Evolutionary conservation across 2,797 vertebrate species (phyloP), one percentile per base, ranked within the genome.

Genomic region (Eleutherodactylus coqui): DNA sequence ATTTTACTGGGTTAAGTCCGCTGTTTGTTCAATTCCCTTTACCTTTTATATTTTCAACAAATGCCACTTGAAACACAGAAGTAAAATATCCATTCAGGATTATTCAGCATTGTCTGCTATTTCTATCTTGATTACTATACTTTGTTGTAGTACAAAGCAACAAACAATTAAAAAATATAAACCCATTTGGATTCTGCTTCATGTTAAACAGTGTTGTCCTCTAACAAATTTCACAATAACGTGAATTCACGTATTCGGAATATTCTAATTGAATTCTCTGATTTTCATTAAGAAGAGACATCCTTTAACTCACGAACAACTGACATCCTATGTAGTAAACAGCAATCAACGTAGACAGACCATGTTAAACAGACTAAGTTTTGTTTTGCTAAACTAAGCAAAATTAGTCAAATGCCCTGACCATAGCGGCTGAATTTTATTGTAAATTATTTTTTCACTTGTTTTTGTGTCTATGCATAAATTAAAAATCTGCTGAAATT

Each of bases 401-500:
- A 96, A 97, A 97, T 97, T 96, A 96, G 95, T 95, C 95, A 94
- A 97, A 96, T 94, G 94, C 94, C 96, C 93, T 95, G 96, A 97
- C 96, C 96, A 97, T 97, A 96, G 95, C 97, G 96, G 93, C 94
- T 94, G 93, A 95, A 96, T 96, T 95, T 95, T 91, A 93, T 94
- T 94, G 92, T 95, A 96, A 96, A 97, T 96, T 95, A 96, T 97
- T 97, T 97, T 95, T 95, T 94, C 95, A 97, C 96, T 97, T 97
- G 95, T 96, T 97, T 96, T 97, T 96, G 95, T 96, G 96, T 97
- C 96, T 95, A 91, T 94, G 96, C 97, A 98, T 98, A 98, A 98
- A 98, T 98, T 97, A 96, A 97, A 97, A 98, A 98, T 97, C 96
- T 97, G 96, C 96, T 96, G 95, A 98, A 98, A 98, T 98, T 97